phyloP scores from a whole-genome alignment of 2,888 invertebrate species.

The Hirtodrosophila duncani region DNA sequence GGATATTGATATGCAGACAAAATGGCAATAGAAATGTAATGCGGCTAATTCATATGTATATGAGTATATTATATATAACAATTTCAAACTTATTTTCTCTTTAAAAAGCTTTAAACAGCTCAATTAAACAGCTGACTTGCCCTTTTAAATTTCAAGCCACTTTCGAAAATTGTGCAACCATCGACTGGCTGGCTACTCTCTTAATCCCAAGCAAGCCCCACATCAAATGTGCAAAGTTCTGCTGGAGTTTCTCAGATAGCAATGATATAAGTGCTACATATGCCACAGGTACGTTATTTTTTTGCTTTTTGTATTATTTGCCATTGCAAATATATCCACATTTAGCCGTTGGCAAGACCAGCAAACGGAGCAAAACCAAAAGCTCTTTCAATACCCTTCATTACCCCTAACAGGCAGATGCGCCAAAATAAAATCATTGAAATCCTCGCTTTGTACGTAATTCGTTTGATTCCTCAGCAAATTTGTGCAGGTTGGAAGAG shows the following conservation, averaged over 20 bases:
- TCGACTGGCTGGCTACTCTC: constrained; percentile 1
- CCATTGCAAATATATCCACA: constrained; percentile 49
- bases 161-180: too few species aligned
- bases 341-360: constrained; percentile 19
- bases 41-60: too few species aligned
- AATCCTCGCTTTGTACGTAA: constrained; percentile 63
- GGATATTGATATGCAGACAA: too few species aligned
- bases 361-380: constrained; percentile 28
- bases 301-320: constrained; percentile 20
- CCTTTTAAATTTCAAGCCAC: too few species aligned
- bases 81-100: too few species aligned
- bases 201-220: constrained; percentile 3
- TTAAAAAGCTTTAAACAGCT: too few species aligned
- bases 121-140: too few species aligned
- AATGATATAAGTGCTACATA: too few species aligned
- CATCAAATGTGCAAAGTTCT: constrained; percentile 37
- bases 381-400: constrained; percentile 72
- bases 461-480: constrained; percentile 65
- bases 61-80: too few species aligned
- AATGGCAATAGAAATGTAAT: too few species aligned
- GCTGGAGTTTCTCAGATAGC: constrained; percentile 39
- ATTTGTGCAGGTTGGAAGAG: constrained; percentile 36
- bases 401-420: constrained; percentile 59
- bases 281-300: constrained; percentile 33
- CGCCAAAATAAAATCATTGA: constrained; percentile 71